A percentile compares a stretch with the other conserved stretches of the same genome.
These are phyloP conservation scores for Lytechinus pictus DNA, from an alignment of 35 echinoderm and acorn worm genomes.

Conservation along the genomic window DNA sequence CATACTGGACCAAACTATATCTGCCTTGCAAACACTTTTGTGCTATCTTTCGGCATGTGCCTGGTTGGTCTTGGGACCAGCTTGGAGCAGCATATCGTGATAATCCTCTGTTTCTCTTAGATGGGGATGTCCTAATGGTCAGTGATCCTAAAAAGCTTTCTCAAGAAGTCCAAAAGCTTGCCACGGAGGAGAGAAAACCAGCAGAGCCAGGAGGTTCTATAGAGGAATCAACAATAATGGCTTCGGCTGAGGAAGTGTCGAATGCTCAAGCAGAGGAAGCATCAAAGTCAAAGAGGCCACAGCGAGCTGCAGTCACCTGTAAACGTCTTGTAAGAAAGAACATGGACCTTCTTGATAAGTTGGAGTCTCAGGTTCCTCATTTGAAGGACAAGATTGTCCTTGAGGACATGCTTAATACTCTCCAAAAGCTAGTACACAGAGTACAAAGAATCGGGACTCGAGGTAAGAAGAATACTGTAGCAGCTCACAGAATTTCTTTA, in stretches of 20 bases:
- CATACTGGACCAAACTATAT: conserved; percentile 20
- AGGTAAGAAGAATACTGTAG: background rate
- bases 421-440: background rate
- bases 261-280: background rate
- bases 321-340: conserved; percentile 15
- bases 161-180: background rate
- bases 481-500: background rate
- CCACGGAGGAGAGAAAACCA: background rate
- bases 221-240: background rate
- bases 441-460: background rate
- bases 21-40: conserved; percentile 58
- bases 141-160: background rate
- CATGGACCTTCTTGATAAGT: conserved; percentile 14
- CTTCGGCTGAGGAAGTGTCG: too few relatives aligned
- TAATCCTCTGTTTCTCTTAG: conserved; percentile 46
- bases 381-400: conserved; percentile 17
- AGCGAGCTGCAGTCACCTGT: conserved; percentile 18
- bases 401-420: background rate
- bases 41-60: conserved; percentile 52
- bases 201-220: background rate
- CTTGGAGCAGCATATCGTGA: conserved; percentile 42
- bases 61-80: conserved; percentile 46
- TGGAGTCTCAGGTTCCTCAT: background rate
- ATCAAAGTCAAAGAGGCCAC: background rate
- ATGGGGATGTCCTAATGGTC: conserved; percentile 13